These are phyloP conservation scores for Coenonympha glycerion DNA, from an alignment of 2,888 invertebrate genomes.

Conservation along the genomic window DNA sequence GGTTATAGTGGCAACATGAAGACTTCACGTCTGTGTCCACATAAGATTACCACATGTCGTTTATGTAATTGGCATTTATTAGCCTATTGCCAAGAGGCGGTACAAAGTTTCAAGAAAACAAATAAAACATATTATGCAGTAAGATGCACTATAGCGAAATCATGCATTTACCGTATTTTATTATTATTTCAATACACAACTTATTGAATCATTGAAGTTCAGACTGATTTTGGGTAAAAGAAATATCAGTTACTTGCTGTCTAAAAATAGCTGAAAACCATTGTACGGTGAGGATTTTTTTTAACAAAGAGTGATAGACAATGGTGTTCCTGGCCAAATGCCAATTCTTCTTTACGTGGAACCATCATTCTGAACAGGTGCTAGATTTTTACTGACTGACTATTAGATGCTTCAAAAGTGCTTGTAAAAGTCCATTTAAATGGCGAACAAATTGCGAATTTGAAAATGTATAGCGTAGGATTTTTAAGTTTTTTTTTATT, in stretches of 20 bases:
- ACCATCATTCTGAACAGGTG: neutral
- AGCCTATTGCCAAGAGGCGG: neutral
- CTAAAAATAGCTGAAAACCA: too few relatives aligned
- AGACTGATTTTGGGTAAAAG: too few relatives aligned
- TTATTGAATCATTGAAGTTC: too few relatives aligned
- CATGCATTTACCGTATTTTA: too few relatives aligned
- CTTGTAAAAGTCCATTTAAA: neutral
- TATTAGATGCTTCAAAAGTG: neutral
- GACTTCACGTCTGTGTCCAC: too few relatives aligned
- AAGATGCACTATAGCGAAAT: neutral
- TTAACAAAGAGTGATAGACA: too few relatives aligned
- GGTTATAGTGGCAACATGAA: too few relatives aligned
- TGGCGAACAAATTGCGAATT: neutral
- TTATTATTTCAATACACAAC: too few relatives aligned
- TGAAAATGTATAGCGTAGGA: neutral
- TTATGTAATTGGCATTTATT: neutral
- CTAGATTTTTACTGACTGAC: neutral
- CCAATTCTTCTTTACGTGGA: slow-evolving; percentile 1
- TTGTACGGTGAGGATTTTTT: too few relatives aligned
- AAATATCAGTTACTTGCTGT: too few relatives aligned
- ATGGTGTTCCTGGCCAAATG: neutral
- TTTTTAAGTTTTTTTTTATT: too few relatives aligned
- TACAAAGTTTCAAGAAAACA: neutral
- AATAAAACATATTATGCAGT: too few relatives aligned
- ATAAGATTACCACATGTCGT: neutral